Evolutionary conservation across 1,140 invertebrate genomes (phyloP).

Genomic region (Tetraneura akinire): DNA sequence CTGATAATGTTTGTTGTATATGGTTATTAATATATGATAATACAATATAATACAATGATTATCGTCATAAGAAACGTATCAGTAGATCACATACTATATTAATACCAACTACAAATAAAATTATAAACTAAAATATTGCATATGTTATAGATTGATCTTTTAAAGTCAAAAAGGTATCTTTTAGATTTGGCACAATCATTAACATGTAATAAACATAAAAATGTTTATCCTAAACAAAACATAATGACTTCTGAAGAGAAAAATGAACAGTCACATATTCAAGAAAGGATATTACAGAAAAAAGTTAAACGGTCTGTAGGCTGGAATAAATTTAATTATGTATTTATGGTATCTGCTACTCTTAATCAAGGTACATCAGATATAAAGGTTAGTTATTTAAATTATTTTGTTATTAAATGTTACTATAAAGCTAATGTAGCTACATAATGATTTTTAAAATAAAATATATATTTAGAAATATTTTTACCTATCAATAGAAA

Average conservation of each 20-base stretch:
- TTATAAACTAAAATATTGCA: too few species aligned
- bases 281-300: slow-evolving; percentile 52
- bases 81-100: too few species aligned
- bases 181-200: slow-evolving; percentile 70
- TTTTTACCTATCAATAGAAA: too few species aligned
- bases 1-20: too few species aligned
- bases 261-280: slow-evolving; percentile 3
- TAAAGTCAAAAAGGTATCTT: slow-evolving; percentile 76
- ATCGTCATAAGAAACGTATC: too few species aligned
- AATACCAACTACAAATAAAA: too few species aligned
- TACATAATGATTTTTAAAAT: too few species aligned
- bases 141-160: slow-evolving; percentile 70
- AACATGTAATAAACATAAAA: slow-evolving; percentile 64
- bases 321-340: slow-evolving; percentile 77
- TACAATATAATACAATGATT: too few species aligned
- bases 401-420: not conserved
- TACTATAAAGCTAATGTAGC: too few species aligned
- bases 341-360: slow-evolving; percentile 88
- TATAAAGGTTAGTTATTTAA: slow-evolving; percentile 65
- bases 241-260: not conserved
- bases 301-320: slow-evolving; percentile 57
- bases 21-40: too few species aligned
- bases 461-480: too few species aligned
- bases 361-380: slow-evolving; percentile 75
- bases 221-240: not conserved